Base-by-base conservation (phyloP, 2,113 vertebrate genomes). In the Tachycineta bicolor region DNA sequence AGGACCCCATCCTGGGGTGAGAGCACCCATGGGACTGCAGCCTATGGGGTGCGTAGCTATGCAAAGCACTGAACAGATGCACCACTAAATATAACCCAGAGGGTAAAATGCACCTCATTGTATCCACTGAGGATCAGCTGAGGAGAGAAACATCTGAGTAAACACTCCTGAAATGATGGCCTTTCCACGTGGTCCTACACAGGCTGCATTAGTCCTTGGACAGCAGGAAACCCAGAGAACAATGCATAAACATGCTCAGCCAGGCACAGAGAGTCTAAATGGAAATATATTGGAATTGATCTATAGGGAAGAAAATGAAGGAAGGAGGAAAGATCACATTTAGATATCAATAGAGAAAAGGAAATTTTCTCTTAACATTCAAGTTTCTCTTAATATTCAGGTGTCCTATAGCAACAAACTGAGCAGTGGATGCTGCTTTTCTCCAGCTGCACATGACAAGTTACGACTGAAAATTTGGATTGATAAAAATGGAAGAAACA, bases 81-180 rank as follows among this genome's bases (percentile, higher is more conserved):
- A 63, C 20, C 12, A 7, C 64, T 64, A 69, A 64, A 77, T 31
- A 78, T 11, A 76, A 50, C 29, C 50, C 55, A 60, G n/a, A 79
- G 67, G 14, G 37, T 33, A 64, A 81, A 64, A 82, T 44, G 43
- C 67, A 79, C 24, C 53, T 71, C 83, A 23, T 29, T 23, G 8
- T 33, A 47, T 75, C 65, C 58, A n/a, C 17, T 18, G 14, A 5
- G 3, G 23, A 56, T 28, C 58, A 50, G 67, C 77, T 56, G 78
- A 92, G 55, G 64, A 71, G 64, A 81, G 68, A 90, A 93, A 90
- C 89, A 49, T 26, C 82, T 70, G 31, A 60, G 44, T 16, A 43
- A 92, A 75, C 28, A 25, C 24, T 56, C 46, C 25, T 0, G 0
- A 52, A 71, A 29, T 16, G 18, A 91, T 68, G 39, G 53, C 49